A percentile compares a stretch with the other conserved stretches of the same genome.
phyloP scores from a whole-genome alignment of 2,113 vertebrate species.

The Pedionomus torquatus region DNA sequence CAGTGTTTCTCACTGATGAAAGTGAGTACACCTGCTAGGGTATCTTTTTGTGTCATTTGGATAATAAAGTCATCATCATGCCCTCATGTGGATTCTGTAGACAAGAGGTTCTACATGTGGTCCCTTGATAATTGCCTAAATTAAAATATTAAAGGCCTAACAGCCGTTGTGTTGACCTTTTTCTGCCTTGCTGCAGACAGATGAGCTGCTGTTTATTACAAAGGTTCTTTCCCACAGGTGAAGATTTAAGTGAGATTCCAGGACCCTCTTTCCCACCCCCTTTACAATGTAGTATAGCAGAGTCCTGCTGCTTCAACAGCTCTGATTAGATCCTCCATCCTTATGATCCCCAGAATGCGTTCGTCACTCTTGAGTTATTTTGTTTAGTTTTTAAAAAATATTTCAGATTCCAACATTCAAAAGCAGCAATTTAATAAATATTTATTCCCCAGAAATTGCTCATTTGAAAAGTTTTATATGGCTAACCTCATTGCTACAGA shows the following conservation, averaged over 20 bases:
- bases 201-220: constrained; percentile 78
- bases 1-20: constrained; percentile 45
- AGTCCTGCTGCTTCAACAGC: constrained; percentile 70
- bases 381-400: constrained; percentile 67
- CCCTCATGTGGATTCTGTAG: constrained; percentile 77
- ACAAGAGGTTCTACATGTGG: constrained; percentile 81
- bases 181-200: constrained; percentile 78
- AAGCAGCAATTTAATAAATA: constrained; percentile 74
- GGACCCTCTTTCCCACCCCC: constrained; percentile 48
- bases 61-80: constrained; percentile 83
- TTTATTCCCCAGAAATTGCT: constrained; percentile 74
- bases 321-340: constrained; percentile 65
- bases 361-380: constrained; percentile 67
- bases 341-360: constrained; percentile 44
- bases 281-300: constrained; percentile 5
- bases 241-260: constrained; percentile 67
- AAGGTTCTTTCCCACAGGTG: constrained; percentile 75
- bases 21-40: constrained; percentile 56
- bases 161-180: constrained; percentile 80
- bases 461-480: constrained; percentile 77
- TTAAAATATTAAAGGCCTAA: constrained; percentile 84
- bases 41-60: constrained; percentile 74
- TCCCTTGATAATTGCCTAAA: constrained; percentile 83
- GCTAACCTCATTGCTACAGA: constrained; percentile 71
- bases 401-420: constrained; percentile 64